phyloP scores from a whole-genome alignment of 2,888 invertebrate species.

The Listrodromus nycthemerus region DNA sequence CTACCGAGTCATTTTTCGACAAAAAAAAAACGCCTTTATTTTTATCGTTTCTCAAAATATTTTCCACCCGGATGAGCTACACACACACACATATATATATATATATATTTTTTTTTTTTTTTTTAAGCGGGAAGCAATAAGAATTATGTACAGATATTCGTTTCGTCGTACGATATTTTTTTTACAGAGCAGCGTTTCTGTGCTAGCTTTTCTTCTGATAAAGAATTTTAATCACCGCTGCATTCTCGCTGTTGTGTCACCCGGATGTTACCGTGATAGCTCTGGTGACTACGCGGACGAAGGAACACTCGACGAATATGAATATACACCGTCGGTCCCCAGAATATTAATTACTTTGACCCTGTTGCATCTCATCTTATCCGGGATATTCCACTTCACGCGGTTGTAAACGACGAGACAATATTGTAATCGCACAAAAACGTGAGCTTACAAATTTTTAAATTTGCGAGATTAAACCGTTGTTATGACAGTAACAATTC shows the following conservation, averaged over 20 bases:
- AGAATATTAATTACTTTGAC: conserved; percentile 13
- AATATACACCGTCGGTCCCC: not conserved
- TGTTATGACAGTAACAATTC: too few relatives aligned
- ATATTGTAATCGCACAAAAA: not conserved
- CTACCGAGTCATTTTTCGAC: not conserved
- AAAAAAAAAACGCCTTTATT: too few relatives aligned
- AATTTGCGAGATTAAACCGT: too few relatives aligned
- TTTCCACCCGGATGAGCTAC: not conserved
- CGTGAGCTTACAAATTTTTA: too few relatives aligned
- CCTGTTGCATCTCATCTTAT: not conserved
- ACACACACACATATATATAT: too few relatives aligned
- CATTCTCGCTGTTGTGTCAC: not conserved
- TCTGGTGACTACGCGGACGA: not conserved
- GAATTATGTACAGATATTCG: not conserved
- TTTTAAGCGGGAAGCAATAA: too few relatives aligned
- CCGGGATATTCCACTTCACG: not conserved
- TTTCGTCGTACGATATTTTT: not conserved
- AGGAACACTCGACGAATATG: conserved; percentile 1
- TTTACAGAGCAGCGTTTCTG: not conserved
- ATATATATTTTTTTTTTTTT: too few relatives aligned
- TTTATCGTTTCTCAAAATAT: not conserved
- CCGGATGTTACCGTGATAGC: not conserved
- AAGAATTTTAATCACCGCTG: not conserved
- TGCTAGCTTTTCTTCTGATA: not conserved
- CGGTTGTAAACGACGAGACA: not conserved